These are phyloP conservation scores for Condylostylus longicornis DNA, from an alignment of 1,140 invertebrate genomes.

Conservation along the genomic window DNA sequence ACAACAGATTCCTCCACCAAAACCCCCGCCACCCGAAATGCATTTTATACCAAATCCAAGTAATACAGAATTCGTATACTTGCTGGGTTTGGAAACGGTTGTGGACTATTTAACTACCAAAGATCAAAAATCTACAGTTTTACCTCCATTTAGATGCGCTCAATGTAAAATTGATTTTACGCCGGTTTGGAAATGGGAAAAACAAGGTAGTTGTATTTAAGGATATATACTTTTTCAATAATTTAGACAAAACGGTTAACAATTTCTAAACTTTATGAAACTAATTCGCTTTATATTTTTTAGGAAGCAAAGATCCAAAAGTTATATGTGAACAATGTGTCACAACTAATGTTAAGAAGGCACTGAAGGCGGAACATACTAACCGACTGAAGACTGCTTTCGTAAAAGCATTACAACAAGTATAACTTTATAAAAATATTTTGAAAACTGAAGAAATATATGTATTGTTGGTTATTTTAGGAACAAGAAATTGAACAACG, in stretches of 20 bases:
- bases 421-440: not conserved
- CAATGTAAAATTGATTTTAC: conserved; percentile 97
- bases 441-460: not conserved
- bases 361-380: conserved; percentile 92
- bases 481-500: conserved; percentile 97
- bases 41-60: conserved; percentile 96
- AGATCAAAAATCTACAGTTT: conserved; percentile 33
- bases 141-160: conserved; percentile 50
- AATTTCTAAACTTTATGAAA: not conserved
- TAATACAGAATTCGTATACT: conserved; percentile 92
- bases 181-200: conserved; percentile 95
- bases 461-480: conserved; percentile 3
- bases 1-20: conserved; percentile 81
- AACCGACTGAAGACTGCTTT: conserved; percentile 94
- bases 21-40: conserved; percentile 95
- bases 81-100: conserved; percentile 90
- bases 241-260: no score
- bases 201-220: conserved; percentile 36
- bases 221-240: no score
- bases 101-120: conserved; percentile 86
- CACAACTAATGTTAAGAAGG: conserved; percentile 94
- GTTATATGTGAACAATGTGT: conserved; percentile 98
- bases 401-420: conserved; percentile 88
- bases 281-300: conserved; percentile 1
- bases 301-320: conserved; percentile 50